Evolutionary conservation across 1,140 invertebrate species (phyloP).

Genomic region (Drosophila bifasciata): DNA sequence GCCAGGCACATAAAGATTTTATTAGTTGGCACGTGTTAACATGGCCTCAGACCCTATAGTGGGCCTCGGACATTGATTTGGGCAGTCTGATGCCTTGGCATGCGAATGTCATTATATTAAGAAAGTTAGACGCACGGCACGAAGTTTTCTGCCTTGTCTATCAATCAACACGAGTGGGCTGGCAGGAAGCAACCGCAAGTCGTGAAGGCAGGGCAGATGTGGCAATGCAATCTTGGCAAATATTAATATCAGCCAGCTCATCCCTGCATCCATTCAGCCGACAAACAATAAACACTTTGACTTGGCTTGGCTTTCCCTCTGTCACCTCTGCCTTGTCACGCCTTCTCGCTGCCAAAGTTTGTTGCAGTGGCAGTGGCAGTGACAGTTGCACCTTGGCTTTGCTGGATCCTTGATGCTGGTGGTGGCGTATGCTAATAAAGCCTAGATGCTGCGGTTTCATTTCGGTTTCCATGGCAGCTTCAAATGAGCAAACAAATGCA

Average conservation of each 20-base stretch:
- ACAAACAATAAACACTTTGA: conserved; percentile 55
- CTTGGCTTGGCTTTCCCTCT: conserved; percentile 17
- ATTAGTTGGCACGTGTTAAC: conserved; percentile 76
- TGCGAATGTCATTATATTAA: conserved; percentile 46
- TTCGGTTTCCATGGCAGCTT: conserved; percentile 50
- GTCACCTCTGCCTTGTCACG: conserved; percentile 2
- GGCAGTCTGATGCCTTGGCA: conserved; percentile 14
- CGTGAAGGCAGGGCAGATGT: conserved; percentile 18
- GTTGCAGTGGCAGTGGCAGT: conserved; percentile 24
- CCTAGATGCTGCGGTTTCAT: conserved; percentile 61
- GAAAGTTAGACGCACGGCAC: conserved; percentile 38
- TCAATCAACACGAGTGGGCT: conserved; percentile 4
- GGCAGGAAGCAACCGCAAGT: conserved; percentile 21
- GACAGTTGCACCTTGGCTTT: conserved; percentile 1
- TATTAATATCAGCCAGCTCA: conserved; percentile 51
- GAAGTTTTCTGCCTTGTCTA: conserved; percentile 9
- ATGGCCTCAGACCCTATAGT: conserved; percentile 29
- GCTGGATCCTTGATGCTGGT: not conserved
- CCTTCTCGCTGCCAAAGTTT: conserved; percentile 25
- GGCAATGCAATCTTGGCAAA: conserved; percentile 42
- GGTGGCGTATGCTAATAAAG: conserved; percentile 51
- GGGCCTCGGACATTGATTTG: conserved; percentile 50
- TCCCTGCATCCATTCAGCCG: not conserved
- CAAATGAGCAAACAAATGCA: conserved; percentile 68
- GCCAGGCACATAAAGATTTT: conserved; percentile 68